phyloP scores from a whole-genome alignment of 2,888 invertebrate genomes.

The Craniophora ligustri region DNA sequence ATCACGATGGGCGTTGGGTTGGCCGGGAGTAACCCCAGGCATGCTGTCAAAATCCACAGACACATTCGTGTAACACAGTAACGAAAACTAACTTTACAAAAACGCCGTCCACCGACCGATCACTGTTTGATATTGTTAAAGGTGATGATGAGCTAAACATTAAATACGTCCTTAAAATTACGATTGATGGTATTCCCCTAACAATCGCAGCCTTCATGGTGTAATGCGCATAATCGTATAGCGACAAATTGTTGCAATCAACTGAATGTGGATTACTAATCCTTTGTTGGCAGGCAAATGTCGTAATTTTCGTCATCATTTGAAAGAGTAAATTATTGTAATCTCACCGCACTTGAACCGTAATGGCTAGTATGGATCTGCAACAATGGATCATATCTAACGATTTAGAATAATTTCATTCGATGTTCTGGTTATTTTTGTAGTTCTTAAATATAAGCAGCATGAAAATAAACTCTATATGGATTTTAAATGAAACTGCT shows the following conservation, averaged over 20 bases:
- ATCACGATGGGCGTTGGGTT: slow-evolving; percentile 73
- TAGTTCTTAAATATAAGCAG: too few relatives aligned
- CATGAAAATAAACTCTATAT: too few relatives aligned
- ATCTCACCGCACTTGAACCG: slow-evolving; percentile 52
- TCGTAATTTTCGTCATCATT: slow-evolving; percentile 66
- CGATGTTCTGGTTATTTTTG: slow-evolving; percentile 1
- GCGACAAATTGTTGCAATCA: slow-evolving; percentile 86
- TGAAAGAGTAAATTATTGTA: slow-evolving; percentile 59
- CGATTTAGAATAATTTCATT: slow-evolving; percentile 1
- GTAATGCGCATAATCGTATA: slow-evolving; percentile 76
- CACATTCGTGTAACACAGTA: slow-evolving; percentile 69
- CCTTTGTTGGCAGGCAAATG: slow-evolving; percentile 63
- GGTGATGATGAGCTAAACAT: slow-evolving; percentile 70
- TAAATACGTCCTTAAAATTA: slow-evolving; percentile 80
- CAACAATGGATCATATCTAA: slow-evolving; percentile 33
- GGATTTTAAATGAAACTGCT: too few relatives aligned
- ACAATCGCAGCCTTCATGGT: slow-evolving; percentile 86
- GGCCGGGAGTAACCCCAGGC: slow-evolving; percentile 79
- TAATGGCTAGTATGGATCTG: slow-evolving; percentile 34
- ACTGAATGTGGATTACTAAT: slow-evolving; percentile 81
- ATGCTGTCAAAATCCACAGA: slow-evolving; percentile 84
- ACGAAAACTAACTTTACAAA: slow-evolving; percentile 2
- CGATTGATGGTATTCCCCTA: slow-evolving; percentile 83
- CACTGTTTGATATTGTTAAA: slow-evolving; percentile 58
- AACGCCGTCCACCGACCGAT: slow-evolving; percentile 40